Evolutionary conservation across 2,888 invertebrate genomes (phyloP), one percentile per base, ranked within the genome.

Genomic region (Agrotis clavis): DNA sequence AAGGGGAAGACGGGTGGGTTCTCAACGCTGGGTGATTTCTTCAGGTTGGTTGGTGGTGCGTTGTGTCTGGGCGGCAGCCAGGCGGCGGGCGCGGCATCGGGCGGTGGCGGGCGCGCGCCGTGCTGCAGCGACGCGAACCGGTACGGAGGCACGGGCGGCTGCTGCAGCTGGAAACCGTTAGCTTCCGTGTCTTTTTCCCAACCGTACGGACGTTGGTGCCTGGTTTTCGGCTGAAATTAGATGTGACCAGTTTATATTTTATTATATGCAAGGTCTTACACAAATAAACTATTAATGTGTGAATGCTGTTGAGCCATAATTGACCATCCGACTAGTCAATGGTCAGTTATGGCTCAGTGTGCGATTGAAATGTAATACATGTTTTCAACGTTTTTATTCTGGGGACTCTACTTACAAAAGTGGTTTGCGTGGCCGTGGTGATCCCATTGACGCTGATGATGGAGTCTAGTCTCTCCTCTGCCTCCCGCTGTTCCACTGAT

Each of bases 371-470:
- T 41, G 41, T 11, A 41, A 41, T 41, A 41, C 41, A 41, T 11
- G 41, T 41, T 41, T 41, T 11, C 41, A 41, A 41, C 41, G 41
- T 41, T 41, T 41, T 41, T 41, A 1, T 9, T 41, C 41, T 41
- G 9, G 9, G 11, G 1, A 11, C 11, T 51, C 1, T 86, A 96
- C 97, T 97, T 95, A 98, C 98, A 96, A 98, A 97, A 88, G 98
- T 98, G 71, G 98, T 98, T 95, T 98, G 98, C 60, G 98, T 98
- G 77, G 98, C 97, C 82, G 97, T 97, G 72, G 97, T 97, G 82
- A 96, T 96, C 56, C 97, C 97, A 90, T 96, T 96, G 88, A 96
- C 85, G 88, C 95, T 95, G 74, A 96, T 94, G 74, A 96, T 93
- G 45, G 96, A 95, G 79, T 96, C 96, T 67, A 96, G 84, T 86